Percentiles rank a stretch among this genome's conserved stretches.
Evolutionary conservation across 2,888 invertebrate species (phyloP).

Genomic region (Eulithis prunata): DNA sequence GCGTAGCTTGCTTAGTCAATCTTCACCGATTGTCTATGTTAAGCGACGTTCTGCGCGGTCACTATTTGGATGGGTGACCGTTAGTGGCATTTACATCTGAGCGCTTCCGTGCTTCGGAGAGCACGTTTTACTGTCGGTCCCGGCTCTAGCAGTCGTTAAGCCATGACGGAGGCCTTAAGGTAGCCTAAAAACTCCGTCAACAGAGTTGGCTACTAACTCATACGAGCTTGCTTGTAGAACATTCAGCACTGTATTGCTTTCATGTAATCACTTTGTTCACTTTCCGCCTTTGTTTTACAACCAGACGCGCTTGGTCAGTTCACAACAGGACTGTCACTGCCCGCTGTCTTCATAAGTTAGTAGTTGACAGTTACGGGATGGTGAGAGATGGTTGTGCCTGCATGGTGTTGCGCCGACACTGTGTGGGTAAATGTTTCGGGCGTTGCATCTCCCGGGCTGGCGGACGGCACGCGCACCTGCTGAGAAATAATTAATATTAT

Average conservation of each 20-base stretch:
- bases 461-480: conserved; percentile 61
- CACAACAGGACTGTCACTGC: conserved; percentile 14
- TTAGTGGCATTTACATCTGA: no score
- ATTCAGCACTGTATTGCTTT: conserved; percentile 4
- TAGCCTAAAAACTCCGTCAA: no score
- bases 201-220: no score
- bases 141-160: no score
- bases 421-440: conserved; percentile 62
- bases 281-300: conserved; percentile 9
- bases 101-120: no score
- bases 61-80: no score
- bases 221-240: no score
- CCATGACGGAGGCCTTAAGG: no score
- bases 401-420: conserved; percentile 59
- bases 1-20: no score
- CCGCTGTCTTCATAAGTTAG: conserved; percentile 53
- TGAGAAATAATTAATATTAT: conserved; percentile 29
- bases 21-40: no score
- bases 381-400: conserved; percentile 64
- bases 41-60: no score
- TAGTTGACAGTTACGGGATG: conserved; percentile 80
- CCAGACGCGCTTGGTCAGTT: conserved; percentile 26
- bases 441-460: conserved; percentile 48
- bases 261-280: conserved; percentile 11
- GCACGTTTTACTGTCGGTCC: no score